phyloP scores from a whole-genome alignment of 2,113 vertebrate species.

The Oreochromis aureus region DNA sequence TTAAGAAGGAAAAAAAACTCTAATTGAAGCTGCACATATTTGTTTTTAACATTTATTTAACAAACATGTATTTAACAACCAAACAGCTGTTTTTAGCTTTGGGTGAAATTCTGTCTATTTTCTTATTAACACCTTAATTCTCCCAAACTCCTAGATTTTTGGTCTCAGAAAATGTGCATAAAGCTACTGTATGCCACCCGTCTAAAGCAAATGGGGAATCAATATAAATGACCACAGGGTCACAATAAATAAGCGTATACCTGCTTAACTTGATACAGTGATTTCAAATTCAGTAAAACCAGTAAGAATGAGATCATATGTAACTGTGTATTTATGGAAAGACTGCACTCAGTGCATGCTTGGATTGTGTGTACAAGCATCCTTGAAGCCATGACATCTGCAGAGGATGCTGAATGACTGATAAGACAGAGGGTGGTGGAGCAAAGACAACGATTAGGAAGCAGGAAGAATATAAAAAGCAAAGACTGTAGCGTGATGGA shows the following conservation, averaged over 20 bases:
- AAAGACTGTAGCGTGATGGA: not conserved
- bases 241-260: not conserved
- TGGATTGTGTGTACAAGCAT: not conserved
- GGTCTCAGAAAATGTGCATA: not conserved
- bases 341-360: not conserved
- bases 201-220: not conserved
- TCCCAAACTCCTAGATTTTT: not conserved
- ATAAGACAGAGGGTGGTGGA: not conserved
- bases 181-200: accelerated
- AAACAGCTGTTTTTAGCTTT: not conserved
- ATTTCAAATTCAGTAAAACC: not conserved
- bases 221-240: not conserved
- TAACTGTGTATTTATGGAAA: not conserved
- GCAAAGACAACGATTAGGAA: not conserved
- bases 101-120: not conserved
- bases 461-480: not conserved
- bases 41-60: too few species aligned
- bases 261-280: not conserved
- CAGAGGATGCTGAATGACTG: not conserved
- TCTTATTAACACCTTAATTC: not conserved
- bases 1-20: not conserved
- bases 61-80: too few species aligned
- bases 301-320: not conserved
- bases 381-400: not conserved
- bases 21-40: not conserved